phyloP scores from a whole-genome alignment of 2,888 invertebrate genomes.

The Hipparchia semele region DNA sequence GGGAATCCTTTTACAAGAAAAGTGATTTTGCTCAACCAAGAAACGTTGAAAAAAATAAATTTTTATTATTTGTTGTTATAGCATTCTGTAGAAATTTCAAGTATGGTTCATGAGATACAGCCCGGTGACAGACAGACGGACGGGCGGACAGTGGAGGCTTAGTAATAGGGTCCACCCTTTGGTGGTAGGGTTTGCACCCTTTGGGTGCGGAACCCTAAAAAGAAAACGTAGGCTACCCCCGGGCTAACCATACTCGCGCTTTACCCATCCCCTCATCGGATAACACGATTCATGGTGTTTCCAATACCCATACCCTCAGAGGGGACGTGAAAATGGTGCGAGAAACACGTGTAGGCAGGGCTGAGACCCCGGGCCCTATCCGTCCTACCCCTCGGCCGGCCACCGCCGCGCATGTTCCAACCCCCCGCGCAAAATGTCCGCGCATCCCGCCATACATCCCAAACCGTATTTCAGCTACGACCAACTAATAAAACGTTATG shows the following conservation, averaged over 20 bases:
- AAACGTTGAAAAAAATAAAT: too few species aligned
- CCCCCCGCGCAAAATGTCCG: slow-evolving; percentile 62
- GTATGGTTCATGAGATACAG: too few species aligned
- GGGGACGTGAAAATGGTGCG: slow-evolving; percentile 38
- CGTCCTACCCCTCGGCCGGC: slow-evolving; percentile 44
- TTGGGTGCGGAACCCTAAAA: not conserved
- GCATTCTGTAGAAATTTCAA: too few species aligned
- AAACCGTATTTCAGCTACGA: slow-evolving; percentile 65
- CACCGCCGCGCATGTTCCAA: slow-evolving; percentile 48
- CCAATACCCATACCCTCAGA: slow-evolving; percentile 37
- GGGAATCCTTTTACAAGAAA: too few species aligned
- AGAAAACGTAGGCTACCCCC: slow-evolving; percentile 3
- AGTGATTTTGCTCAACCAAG: too few species aligned
- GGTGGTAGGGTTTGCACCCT: too few species aligned
- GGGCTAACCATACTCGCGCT: not conserved
- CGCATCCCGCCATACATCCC: slow-evolving; percentile 62
- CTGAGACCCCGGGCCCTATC: slow-evolving; percentile 40
- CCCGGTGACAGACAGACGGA: too few species aligned
- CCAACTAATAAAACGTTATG: slow-evolving; percentile 68
- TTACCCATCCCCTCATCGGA: slow-evolving; percentile 34
- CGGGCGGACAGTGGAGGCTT: too few species aligned
- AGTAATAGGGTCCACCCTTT: too few species aligned
- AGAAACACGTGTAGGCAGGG: slow-evolving; percentile 40
- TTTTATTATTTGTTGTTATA: too few species aligned
- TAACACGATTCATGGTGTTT: slow-evolving; percentile 36